Conservation (phyloP, 2,113 vertebrate species). For the Electrona antarctica region DNA sequence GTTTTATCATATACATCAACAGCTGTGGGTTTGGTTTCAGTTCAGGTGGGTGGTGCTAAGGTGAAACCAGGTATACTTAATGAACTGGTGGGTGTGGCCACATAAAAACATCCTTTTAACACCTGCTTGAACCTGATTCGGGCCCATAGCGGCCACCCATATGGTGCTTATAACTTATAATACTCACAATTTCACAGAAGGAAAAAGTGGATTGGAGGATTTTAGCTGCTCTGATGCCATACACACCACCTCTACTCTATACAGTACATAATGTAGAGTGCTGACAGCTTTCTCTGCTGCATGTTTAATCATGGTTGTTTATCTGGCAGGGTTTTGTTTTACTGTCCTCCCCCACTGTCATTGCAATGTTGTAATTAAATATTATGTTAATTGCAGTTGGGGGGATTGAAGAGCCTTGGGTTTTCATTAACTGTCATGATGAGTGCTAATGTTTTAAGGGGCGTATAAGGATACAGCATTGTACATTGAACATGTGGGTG, state of each 20-base stretch:
- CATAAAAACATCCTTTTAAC: too few relatives aligned
- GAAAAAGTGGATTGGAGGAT: too few relatives aligned
- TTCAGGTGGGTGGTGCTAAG: too few relatives aligned
- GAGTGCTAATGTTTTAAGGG: conserved; percentile 51
- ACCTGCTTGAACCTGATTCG: too few relatives aligned
- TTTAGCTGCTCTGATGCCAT: too few relatives aligned
- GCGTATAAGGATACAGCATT: conserved; percentile 1
- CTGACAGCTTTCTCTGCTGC: conserved; percentile 43
- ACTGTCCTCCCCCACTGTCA: conserved; percentile 60
- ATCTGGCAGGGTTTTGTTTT: conserved; percentile 57
- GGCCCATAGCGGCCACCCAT: too few relatives aligned
- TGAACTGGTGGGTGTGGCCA: too few relatives aligned
- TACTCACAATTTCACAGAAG: too few relatives aligned
- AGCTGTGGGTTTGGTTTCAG: too few relatives aligned
- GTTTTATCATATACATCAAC: too few relatives aligned
- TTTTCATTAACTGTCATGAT: conserved; percentile 58
- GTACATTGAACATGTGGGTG: conserved; percentile 16
- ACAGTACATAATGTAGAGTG: conserved; percentile 8
- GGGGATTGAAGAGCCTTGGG: conserved; percentile 53
- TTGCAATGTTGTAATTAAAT: conserved; percentile 56
- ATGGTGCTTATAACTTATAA: too few relatives aligned
- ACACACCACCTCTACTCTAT: conserved; percentile 8
- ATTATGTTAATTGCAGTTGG: conserved; percentile 59
- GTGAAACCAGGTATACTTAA: too few relatives aligned
- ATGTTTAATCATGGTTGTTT: conserved; percentile 44